A percentile compares a stretch with the other conserved stretches of the same genome.
These are phyloP conservation scores for Helicorthomorpha holstii DNA, from an alignment of 1,140 invertebrate species.

Conservation along the genomic window DNA sequence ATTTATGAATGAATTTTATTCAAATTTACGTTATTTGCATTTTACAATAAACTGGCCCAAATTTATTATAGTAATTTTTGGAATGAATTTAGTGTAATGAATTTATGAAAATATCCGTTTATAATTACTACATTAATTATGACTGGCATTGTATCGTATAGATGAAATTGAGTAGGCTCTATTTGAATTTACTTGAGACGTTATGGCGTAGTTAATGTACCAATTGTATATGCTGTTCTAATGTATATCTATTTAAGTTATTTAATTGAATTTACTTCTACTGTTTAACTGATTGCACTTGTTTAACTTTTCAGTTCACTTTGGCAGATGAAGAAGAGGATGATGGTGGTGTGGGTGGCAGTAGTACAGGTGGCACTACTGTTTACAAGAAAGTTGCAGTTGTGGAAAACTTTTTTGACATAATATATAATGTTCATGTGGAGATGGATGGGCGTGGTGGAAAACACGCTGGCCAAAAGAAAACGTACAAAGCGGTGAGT, in stretches of 20 bases:
- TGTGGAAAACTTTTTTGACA: conserved; percentile 93
- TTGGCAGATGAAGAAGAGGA: not conserved
- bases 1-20: too few species aligned
- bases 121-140: too few species aligned
- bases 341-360: not conserved
- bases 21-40: too few species aligned
- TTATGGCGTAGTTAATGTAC: too few species aligned
- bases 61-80: too few species aligned
- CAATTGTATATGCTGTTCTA: not conserved
- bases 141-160: too few species aligned
- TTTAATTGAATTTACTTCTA: not conserved
- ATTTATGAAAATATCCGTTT: too few species aligned
- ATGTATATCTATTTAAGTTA: not conserved
- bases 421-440: conserved; percentile 87
- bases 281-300: not conserved
- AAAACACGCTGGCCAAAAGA: conserved; percentile 88
- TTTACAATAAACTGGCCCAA: too few species aligned
- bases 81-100: too few species aligned
- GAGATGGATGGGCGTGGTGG: conserved; percentile 65
- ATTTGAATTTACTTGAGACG: too few species aligned
- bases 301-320: conserved; percentile 5
- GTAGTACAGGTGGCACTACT: too few species aligned
- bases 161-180: too few species aligned
- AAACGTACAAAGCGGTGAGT: conserved; percentile 87
- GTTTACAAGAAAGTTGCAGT: conserved; percentile 78